Evolutionary conservation across 2,113 vertebrate genomes (phyloP).

Genomic region (Coturnix japonica): DNA sequence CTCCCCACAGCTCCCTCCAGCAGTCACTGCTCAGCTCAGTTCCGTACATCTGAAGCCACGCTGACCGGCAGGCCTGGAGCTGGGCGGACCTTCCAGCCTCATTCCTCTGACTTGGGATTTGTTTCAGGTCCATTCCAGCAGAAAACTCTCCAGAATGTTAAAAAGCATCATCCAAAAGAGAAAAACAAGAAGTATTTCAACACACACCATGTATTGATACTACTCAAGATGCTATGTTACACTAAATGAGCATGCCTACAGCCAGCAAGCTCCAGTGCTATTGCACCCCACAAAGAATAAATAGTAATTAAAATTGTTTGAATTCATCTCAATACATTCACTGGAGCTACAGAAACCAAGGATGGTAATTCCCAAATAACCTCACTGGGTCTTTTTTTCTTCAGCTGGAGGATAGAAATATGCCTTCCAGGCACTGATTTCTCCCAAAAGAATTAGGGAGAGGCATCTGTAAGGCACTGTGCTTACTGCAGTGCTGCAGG

Average conservation of each 20-base stretch:
- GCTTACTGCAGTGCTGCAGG: background rate
- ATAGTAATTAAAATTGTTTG: slow-evolving; percentile 4
- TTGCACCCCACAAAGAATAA: background rate
- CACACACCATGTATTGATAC: background rate
- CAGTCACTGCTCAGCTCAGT: background rate
- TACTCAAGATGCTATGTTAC: background rate
- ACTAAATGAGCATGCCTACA: background rate
- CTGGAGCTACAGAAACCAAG: background rate
- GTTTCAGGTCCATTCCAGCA: background rate
- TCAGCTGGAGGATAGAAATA: background rate
- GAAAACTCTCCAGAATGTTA: background rate
- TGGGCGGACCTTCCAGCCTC: background rate
- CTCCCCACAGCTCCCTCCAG: background rate
- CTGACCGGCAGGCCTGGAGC: background rate
- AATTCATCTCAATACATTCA: background rate
- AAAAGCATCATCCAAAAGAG: background rate
- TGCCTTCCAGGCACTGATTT: slow-evolving; percentile 30
- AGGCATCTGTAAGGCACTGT: background rate
- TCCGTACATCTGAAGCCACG: background rate
- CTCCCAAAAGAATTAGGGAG: background rate
- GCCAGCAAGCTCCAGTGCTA: background rate
- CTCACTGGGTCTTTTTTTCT: background rate
- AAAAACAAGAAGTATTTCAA: background rate
- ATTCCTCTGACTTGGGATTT: background rate
- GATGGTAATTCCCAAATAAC: background rate